Conservation (phyloP, 2,113 vertebrate species). For the Myotis yumanensis region DNA sequence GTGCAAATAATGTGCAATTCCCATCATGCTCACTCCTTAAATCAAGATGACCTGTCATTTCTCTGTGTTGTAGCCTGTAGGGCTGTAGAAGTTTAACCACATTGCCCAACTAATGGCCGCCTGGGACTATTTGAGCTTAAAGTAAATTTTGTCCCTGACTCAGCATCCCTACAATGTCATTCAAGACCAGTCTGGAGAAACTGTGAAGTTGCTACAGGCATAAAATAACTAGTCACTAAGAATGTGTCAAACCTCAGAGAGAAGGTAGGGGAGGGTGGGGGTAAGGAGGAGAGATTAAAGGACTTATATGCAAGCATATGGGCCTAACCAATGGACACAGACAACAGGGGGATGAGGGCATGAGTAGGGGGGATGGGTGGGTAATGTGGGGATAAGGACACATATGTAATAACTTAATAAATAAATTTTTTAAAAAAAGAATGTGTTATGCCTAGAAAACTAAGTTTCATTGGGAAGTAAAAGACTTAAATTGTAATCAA, state of each 20-base stretch:
- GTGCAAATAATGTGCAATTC: neutral
- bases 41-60: neutral
- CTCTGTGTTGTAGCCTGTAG: neutral
- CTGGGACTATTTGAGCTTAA: neutral
- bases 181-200: slow-evolving; percentile 13
- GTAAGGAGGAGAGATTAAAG: too few relatives aligned
- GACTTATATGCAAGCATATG: too few relatives aligned
- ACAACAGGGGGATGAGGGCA: too few relatives aligned
- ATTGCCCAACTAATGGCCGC: slow-evolving; percentile 6
- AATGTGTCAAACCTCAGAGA: neutral
- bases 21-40: slow-evolving; percentile 11
- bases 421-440: neutral
- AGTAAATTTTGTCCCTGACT: neutral
- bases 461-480: neutral
- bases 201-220: neutral
- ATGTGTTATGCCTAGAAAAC: slow-evolving; percentile 8
- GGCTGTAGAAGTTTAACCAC: neutral
- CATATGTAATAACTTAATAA: too few relatives aligned
- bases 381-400: too few relatives aligned
- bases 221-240: neutral
- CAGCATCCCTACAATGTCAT: neutral
- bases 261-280: too few relatives aligned
- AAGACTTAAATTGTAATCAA: neutral
- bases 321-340: too few relatives aligned
- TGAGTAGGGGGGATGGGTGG: too few relatives aligned